Percentiles rank a stretch among this genome's conserved stretches.
Conservation (phyloP, 2,113 vertebrate species). For the Charina bottae region DNA sequence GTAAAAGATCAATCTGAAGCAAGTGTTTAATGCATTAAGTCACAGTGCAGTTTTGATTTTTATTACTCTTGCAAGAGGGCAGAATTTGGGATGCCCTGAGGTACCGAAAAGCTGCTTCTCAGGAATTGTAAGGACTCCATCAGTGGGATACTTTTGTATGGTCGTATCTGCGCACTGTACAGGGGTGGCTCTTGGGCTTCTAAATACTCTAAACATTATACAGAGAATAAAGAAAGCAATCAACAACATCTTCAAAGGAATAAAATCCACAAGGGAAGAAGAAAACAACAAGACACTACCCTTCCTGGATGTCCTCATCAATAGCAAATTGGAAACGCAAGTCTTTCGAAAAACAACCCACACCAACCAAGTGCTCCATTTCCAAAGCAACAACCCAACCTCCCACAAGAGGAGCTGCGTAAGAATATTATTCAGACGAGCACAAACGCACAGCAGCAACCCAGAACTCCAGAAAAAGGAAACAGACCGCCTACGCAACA, state of each 20-base stretch:
- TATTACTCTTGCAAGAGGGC: background rate
- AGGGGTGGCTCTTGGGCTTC: background rate
- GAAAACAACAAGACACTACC: background rate
- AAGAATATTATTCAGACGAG: background rate
- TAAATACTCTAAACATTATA: background rate
- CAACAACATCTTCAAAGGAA: background rate
- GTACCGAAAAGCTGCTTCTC: background rate
- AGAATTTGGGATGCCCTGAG: background rate
- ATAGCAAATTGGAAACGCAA: background rate
- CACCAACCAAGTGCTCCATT: background rate
- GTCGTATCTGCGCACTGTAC: background rate
- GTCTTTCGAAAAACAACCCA: background rate
- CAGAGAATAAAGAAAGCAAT: background rate
- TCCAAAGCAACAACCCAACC: background rate
- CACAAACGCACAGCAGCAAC: background rate
- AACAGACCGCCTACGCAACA: background rate
- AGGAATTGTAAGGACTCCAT: background rate
- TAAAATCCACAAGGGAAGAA: background rate
- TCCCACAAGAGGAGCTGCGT: background rate
- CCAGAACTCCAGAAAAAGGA: background rate
- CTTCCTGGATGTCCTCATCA: background rate
- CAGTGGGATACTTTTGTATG: background rate
- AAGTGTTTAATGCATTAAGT: background rate
- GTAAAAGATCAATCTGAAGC: background rate
- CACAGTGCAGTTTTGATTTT: background rate